A percentile compares a stretch with the other conserved stretches of the same genome.
Conservation (phyloP, 2,797 vertebrate genomes). For the Channa striata region DNA sequence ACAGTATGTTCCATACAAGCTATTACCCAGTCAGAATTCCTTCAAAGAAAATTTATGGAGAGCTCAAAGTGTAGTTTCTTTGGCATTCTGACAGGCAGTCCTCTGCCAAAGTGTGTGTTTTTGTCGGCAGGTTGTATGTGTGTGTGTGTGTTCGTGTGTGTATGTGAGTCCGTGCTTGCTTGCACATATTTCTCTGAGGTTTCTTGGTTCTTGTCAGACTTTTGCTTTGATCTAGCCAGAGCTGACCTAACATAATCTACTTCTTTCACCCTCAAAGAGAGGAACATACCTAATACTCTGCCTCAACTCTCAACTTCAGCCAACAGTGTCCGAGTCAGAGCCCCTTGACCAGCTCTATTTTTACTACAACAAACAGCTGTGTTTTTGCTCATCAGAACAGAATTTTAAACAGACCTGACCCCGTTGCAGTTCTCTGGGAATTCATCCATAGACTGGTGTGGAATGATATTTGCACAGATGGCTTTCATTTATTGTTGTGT, state of each 20-base stretch:
- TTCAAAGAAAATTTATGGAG: conserved; percentile 74
- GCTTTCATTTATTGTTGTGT: background rate
- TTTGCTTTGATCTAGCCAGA: conserved; percentile 76
- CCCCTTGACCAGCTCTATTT: conserved; percentile 30
- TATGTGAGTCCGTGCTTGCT: conserved; percentile 24
- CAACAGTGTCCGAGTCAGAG: conserved; percentile 28
- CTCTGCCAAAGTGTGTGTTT: conserved; percentile 49
- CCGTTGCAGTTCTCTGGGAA: conserved; percentile 11
- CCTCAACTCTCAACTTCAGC: conserved; percentile 59
- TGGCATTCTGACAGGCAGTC: conserved; percentile 65
- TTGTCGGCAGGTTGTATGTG: conserved; percentile 8
- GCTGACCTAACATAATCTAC: conserved; percentile 74
- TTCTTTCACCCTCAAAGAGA: conserved; percentile 66
- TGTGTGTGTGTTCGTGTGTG: background rate
- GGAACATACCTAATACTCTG: conserved; percentile 56
- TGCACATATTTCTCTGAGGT: conserved; percentile 63
- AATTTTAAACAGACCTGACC: conserved; percentile 46
- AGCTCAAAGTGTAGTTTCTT: conserved; percentile 69
- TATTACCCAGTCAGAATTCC: conserved; percentile 65
- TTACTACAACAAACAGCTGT: conserved; percentile 42
- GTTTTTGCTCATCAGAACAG: conserved; percentile 45
- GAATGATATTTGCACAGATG: conserved; percentile 20
- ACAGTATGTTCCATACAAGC: conserved; percentile 62
- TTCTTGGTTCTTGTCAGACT: conserved; percentile 71
- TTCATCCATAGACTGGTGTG: conserved; percentile 3